Conservation (phyloP, 2,797 vertebrate genomes). For the Remorina albescens region DNA sequence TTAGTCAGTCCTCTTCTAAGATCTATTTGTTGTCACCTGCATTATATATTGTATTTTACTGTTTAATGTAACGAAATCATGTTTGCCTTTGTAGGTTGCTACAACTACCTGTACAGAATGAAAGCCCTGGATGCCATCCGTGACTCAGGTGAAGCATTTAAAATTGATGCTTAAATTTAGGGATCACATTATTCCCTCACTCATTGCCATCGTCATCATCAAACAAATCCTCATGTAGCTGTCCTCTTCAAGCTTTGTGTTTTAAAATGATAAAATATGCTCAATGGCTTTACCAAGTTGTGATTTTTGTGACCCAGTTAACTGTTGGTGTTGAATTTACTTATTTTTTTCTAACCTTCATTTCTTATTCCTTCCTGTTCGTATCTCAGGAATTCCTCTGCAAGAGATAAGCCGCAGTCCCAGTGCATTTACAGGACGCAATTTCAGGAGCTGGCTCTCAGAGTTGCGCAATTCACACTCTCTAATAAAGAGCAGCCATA, state of each 20-base stretch:
- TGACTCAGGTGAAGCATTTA: slow-evolving; percentile 86
- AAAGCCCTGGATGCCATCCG: slow-evolving; percentile 95
- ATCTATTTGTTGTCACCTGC: not conserved
- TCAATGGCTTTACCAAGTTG: not conserved
- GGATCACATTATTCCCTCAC: not conserved
- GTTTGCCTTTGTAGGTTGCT: slow-evolving; percentile 85
- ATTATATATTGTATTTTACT: not conserved
- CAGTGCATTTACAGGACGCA: slow-evolving; percentile 90
- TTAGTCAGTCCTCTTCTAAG: slow-evolving; percentile 73
- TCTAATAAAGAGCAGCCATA: slow-evolving; percentile 90
- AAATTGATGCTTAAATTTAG: too few relatives aligned
- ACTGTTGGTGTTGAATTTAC: not conserved
- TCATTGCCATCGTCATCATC: not conserved
- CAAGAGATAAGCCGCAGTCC: slow-evolving; percentile 86
- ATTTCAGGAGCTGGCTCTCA: slow-evolving; percentile 91
- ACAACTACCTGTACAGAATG: slow-evolving; percentile 97
- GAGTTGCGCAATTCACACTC: slow-evolving; percentile 91
- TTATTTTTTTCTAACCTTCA: slow-evolving; percentile 2
- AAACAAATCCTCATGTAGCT: not conserved
- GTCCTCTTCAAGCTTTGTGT: not conserved
- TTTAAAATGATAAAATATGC: not conserved
- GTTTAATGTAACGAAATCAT: not conserved
- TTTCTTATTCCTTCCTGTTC: slow-evolving; percentile 17
- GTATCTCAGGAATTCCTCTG: slow-evolving; percentile 88
- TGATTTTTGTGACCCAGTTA: not conserved